These are phyloP conservation scores for Rhizomys pruinosus DNA, from an alignment of 2,113 vertebrate species.

Conservation along the genomic window DNA sequence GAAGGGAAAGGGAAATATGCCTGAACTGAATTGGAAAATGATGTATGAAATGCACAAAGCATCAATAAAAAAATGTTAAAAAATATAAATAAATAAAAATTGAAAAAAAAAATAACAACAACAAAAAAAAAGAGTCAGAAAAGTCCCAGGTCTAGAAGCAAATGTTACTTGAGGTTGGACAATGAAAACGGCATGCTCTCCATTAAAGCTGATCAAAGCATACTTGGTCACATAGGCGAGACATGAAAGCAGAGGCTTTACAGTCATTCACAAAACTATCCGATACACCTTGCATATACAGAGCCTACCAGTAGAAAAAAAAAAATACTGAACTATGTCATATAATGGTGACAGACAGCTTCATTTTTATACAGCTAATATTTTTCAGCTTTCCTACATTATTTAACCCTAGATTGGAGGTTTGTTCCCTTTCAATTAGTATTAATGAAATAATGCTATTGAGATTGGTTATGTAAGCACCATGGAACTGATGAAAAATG, in stretches of 20 bases:
- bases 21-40: too few species aligned
- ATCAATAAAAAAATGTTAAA: too few species aligned
- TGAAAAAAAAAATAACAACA: too few species aligned
- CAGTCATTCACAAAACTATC: background rate
- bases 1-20: too few species aligned
- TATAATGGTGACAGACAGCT: background rate
- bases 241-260: constrained; percentile 1
- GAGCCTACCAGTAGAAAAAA: background rate
- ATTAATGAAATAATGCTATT: constrained; percentile 71
- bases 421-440: constrained; percentile 60
- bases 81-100: too few species aligned
- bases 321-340: background rate
- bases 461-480: constrained; percentile 63
- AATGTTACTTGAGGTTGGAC: background rate
- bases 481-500: constrained; percentile 66
- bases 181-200: background rate
- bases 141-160: background rate
- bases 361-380: background rate
- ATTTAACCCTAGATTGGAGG: constrained; percentile 59
- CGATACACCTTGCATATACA: background rate
- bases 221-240: background rate
- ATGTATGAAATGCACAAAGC: too few species aligned
- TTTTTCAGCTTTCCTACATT: constrained; percentile 50
- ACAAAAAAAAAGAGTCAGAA: constrained; percentile 52
- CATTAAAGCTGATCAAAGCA: background rate